Conservation (phyloP, 1,140 invertebrate species). For the Frieseomelitta varia region DNA sequence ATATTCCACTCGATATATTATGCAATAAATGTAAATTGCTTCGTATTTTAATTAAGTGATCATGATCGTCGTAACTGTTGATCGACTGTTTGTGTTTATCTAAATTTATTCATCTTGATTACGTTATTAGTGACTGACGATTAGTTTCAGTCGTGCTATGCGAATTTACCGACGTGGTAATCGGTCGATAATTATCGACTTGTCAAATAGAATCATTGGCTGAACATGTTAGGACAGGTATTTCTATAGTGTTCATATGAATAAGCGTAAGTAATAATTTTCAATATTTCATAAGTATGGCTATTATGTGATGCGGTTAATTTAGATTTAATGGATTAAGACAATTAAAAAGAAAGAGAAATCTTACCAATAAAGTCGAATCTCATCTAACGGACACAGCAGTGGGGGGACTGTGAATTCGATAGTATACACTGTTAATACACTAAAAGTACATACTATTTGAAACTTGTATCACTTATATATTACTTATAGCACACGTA, state of each 20-base stretch:
- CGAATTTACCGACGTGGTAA: not conserved
- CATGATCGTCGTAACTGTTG: not conserved
- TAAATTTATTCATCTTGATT: conserved; percentile 30
- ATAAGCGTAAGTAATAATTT: not conserved
- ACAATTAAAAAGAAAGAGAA: too few relatives aligned
- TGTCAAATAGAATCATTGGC: not conserved
- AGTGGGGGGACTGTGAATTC: not conserved
- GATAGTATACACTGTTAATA: too few relatives aligned
- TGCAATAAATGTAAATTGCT: too few relatives aligned
- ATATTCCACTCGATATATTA: not conserved
- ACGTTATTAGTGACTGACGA: not conserved
- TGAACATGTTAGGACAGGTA: not conserved
- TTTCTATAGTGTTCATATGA: not conserved
- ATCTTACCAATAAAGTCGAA: not conserved
- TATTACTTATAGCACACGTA: not conserved
- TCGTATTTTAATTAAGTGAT: not conserved
- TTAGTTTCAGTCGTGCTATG: not conserved
- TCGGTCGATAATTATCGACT: not conserved
- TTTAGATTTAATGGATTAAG: not conserved
- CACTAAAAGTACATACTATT: too few relatives aligned
- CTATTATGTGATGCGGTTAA: not conserved
- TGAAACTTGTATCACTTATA: not conserved
- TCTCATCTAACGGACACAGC: rapidly evolving
- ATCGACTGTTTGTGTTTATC: not conserved
- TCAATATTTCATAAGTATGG: not conserved